Base-by-base conservation (phyloP, 2,797 vertebrate genomes). In the Notoglanidium macrostoma region DNA sequence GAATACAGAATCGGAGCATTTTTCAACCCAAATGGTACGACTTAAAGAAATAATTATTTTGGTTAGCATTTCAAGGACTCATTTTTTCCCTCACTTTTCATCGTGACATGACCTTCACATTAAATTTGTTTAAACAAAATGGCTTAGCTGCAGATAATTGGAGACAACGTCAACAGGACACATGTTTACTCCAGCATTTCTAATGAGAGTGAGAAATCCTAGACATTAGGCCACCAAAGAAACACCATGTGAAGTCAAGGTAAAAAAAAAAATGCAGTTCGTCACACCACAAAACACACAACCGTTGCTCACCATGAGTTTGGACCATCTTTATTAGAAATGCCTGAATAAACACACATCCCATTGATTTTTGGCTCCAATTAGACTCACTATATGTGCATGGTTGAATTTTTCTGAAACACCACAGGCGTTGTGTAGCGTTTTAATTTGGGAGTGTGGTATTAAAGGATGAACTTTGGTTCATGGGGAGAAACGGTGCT, bases 331-430 rank as follows among this genome's bases (percentile, higher is more conserved):
- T 83, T 46, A 21, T 83, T 83, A 83, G 63, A 67, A 51, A 83
- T 51, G 81, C 80, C 44, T 21, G 61, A 82, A 79, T 59, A 79
- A 80, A 65, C 61, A 49, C 44, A 65, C 6, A 67, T 49, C 80
- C 15, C 61, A 67, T 67, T 67, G 80, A 83, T 83, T 83, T 73
- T 29, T 23, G n/a, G 19, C 29, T 51, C n/a, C n/a, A 51, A 83
- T 83, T 68, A 32, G n/a, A 46, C 32, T 54, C 61, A 32, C 44
- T 49, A 49, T 10, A 65, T 63, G 59, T 29, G 59, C 40, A 5
- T 17, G 1, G 59, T 46, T 63, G 10, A 7, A 29, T n/a, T 65
- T 65, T 82, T 65, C 49, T 82, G 49, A 54, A 2, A 40, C 55
- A 80, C 77, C 29, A 23, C 3, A 15, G 55, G 55, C 10, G 2